A percentile compares a stretch with the other conserved stretches of the same genome.
Evolutionary conservation across 2,888 invertebrate genomes (phyloP).

Genomic region (Carpatolechia fugitivella): DNA sequence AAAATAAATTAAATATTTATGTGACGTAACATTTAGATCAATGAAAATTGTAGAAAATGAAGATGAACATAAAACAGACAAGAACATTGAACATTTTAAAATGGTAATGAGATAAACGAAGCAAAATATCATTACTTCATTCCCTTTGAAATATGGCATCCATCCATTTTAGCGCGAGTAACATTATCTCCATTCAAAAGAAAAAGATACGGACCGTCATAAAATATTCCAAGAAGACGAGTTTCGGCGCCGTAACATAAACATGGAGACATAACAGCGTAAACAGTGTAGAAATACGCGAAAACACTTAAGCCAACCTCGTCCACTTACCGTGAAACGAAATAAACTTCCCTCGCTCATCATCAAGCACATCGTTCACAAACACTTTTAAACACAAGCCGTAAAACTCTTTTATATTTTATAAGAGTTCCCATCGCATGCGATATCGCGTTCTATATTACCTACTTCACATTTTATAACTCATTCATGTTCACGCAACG

Average conservation of each 20-base stretch:
- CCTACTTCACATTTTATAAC: slow-evolving; percentile 35
- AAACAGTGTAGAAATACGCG: not conserved
- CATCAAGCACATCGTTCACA: slow-evolving; percentile 58
- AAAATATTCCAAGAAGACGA: slow-evolving; percentile 18
- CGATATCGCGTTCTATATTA: slow-evolving; percentile 20
- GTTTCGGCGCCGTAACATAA: slow-evolving; percentile 20
- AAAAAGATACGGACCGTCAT: slow-evolving; percentile 13
- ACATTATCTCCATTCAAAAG: slow-evolving; percentile 8
- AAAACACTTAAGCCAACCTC: slow-evolving; percentile 21
- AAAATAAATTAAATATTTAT: not conserved
- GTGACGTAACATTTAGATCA: not conserved
- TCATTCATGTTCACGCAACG: slow-evolving; percentile 46
- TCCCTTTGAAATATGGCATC: not conserved
- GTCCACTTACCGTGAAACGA: slow-evolving; percentile 55
- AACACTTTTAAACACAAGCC: slow-evolving; percentile 44
- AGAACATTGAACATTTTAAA: not conserved
- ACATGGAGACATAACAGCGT: slow-evolving; percentile 5
- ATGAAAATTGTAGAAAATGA: not conserved
- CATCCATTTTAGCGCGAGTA: not conserved
- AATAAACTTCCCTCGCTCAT: slow-evolving; percentile 56
- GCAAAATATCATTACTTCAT: not conserved
- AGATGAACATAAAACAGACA: too few relatives aligned
- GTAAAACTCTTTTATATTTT: slow-evolving; percentile 21
- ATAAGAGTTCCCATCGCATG: not conserved
- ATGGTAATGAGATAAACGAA: not conserved